These are phyloP conservation scores for Lysiphlebus fabarum DNA, from an alignment of 1,140 invertebrate species.

Conservation along the genomic window DNA sequence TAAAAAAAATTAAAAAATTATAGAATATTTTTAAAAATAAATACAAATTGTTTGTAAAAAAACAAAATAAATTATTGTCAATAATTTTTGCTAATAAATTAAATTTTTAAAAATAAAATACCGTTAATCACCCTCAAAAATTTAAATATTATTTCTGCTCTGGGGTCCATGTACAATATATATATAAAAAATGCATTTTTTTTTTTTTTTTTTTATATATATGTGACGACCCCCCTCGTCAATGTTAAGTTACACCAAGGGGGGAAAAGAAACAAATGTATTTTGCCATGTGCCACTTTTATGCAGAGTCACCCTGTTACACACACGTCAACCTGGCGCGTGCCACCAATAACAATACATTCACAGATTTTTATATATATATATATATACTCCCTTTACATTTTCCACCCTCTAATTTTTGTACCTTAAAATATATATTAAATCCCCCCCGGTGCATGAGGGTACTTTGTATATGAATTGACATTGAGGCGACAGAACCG, in stretches of 20 bases:
- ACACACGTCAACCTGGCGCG: slow-evolving; percentile 29
- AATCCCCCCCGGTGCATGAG: no score
- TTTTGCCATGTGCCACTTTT: slow-evolving; percentile 45
- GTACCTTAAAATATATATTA: slow-evolving; percentile 6
- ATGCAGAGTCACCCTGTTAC: slow-evolving; percentile 35
- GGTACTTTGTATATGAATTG: no score
- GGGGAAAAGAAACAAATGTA: slow-evolving; percentile 20
- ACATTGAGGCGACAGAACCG: no score
- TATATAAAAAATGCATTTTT: no score
- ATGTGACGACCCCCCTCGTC: slow-evolving; percentile 31
- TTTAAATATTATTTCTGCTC: no score
- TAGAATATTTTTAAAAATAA: no score
- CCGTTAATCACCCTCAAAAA: slow-evolving; percentile 24
- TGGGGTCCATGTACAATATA: no score
- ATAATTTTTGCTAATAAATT: slow-evolving; percentile 8
- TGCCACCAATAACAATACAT: slow-evolving; percentile 23
- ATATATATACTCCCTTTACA: not conserved
- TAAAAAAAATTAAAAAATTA: no score
- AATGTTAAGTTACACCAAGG: slow-evolving; percentile 37
- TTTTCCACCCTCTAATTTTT: not conserved
- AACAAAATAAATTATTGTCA: slow-evolving; percentile 6
- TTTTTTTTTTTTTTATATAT: no score
- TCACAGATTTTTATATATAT: slow-evolving; percentile 2
- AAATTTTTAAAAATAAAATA: slow-evolving; percentile 3
- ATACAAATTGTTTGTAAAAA: no score